phyloP scores from a whole-genome alignment of 2,797 vertebrate genomes.

The Dicrostonyx torquatus region DNA sequence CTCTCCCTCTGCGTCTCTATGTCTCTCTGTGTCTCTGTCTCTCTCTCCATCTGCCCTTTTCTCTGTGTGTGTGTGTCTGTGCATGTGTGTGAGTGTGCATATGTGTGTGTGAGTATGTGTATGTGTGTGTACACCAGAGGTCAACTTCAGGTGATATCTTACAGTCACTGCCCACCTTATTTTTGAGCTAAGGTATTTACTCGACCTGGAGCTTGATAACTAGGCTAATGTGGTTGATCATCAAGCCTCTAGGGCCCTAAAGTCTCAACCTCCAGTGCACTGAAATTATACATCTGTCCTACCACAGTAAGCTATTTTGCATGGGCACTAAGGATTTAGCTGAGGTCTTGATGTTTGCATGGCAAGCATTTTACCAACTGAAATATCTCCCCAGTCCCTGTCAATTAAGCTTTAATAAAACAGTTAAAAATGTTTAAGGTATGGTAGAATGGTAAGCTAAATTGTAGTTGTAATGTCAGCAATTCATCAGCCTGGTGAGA shows the following conservation, averaged over 20 bases:
- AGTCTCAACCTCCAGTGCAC: not conserved
- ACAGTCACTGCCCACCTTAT: not conserved
- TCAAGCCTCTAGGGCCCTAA: not conserved
- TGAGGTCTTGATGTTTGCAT: not conserved
- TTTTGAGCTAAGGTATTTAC: not conserved
- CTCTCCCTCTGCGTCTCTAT: too few species aligned
- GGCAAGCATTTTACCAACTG: not conserved
- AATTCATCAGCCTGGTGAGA: constrained; percentile 34
- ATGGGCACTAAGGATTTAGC: not conserved
- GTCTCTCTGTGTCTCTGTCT: not conserved
- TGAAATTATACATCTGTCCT: not conserved
- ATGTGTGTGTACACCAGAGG: not conserved
- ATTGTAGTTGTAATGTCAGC: not conserved
- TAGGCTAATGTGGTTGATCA: not conserved
- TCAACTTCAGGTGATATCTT: not conserved
- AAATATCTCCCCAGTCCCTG: not conserved
- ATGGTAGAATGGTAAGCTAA: not conserved
- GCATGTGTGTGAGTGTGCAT: not conserved
- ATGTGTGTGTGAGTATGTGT: not conserved
- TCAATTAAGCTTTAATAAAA: not conserved
- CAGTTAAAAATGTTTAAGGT: not conserved
- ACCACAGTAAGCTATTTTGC: not conserved
- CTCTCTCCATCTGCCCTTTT: not conserved
- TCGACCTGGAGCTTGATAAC: not conserved
- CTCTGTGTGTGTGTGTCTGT: rapidly evolving